Base-by-base conservation (phyloP, 1,140 invertebrate species). In the Drosophila bocqueti region DNA sequence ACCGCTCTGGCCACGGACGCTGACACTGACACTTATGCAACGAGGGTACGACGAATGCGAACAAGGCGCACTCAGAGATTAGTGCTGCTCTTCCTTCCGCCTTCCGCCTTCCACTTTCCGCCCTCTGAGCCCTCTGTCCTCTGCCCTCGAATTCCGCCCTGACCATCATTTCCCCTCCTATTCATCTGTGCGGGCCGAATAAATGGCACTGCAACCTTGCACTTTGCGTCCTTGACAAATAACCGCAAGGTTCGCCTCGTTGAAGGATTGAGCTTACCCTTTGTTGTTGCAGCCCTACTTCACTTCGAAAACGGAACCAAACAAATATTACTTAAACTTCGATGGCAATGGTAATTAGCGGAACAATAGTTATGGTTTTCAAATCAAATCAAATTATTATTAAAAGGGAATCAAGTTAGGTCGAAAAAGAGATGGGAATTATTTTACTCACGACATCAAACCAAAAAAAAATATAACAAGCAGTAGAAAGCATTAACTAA, bases 11-110 rank as follows among this genome's bases (percentile, higher is more conserved):
- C 45, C 61, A 31, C 45, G 29, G 31, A 24, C 59, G 26, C 72
- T 84, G 81, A 77, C 78, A 72, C 83, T 71, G 83, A 83, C 76
- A 83, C 76, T 87, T 80, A 86, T 86, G 83, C 79, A 82, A 86
- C 61, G 63, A 34, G 50, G 45, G 36, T 45, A 66, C 47, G n/a
- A 50, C 61, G 69, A 79, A 60, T 55, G 74, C 54, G 61, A 66
- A 82, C 65, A 76, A 74, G 72, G 43, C 76, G 65, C 83, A 86
- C 83, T 86, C 64, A 83, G 80, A 80, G 79, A 87, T 86, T 87
- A 87, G 79, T 83, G 83, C 72, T 80, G 76, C 50, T 77, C 83
- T 87, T 86, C 21, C 21, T 21, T 21, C 21, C n/a, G n/a, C 71
- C 76, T 86, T 83, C 83, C 79, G 66, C 46, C 45, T 69, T 76